These are phyloP conservation scores for Heteropelma amictum DNA, from an alignment of 2,888 invertebrate genomes.

Conservation along the genomic window DNA sequence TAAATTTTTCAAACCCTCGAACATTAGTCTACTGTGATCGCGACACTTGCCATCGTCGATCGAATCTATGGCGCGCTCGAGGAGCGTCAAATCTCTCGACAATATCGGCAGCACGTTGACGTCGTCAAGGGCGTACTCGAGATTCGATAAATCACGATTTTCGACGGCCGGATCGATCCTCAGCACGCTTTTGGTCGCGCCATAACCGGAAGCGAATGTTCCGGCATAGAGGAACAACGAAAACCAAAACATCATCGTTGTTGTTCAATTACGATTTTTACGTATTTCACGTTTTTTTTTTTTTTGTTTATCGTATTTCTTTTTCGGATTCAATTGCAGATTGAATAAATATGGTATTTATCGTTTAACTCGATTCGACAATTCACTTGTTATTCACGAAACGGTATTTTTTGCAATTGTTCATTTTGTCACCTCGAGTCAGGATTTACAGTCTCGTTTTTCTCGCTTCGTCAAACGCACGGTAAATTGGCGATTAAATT, in stretches of 20 bases:
- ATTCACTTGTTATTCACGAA: too few species aligned
- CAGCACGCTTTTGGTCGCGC: conserved; percentile 38
- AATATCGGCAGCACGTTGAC: conserved; percentile 60
- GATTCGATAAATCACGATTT: conserved; percentile 13
- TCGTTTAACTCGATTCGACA: too few species aligned
- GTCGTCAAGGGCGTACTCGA: conserved; percentile 54
- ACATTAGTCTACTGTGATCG: conserved; percentile 62
- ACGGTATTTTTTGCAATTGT: too few species aligned
- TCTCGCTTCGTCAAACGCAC: too few species aligned
- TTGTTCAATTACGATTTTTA: too few species aligned
- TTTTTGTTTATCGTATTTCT: not conserved
- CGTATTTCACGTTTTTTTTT: too few species aligned
- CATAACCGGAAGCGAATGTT: not conserved
- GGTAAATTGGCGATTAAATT: too few species aligned
- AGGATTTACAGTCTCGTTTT: too few species aligned
- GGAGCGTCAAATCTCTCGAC: conserved; percentile 59
- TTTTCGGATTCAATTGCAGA: too few species aligned
- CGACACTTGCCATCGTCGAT: conserved; percentile 63
- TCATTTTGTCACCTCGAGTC: too few species aligned
- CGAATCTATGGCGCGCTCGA: conserved; percentile 59
- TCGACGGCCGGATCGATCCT: conserved; percentile 26
- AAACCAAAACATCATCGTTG: conserved; percentile 16
- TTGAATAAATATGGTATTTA: too few species aligned
- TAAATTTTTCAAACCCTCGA: conserved; percentile 61
- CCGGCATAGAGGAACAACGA: not conserved